phyloP scores from a whole-genome alignment of 2,888 invertebrate species.

The Diarsia brunnea region DNA sequence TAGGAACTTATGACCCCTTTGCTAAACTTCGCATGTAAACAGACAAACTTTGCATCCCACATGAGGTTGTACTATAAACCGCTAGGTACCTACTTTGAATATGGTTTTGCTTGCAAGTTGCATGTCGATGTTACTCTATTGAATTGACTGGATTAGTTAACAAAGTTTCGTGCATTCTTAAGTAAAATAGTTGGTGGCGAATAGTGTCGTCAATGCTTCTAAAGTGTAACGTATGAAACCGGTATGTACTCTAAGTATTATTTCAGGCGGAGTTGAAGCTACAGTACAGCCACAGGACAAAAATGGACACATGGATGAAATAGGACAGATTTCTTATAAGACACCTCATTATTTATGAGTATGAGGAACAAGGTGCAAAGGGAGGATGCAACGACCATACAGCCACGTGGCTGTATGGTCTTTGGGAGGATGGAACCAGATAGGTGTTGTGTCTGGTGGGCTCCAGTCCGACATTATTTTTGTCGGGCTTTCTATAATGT shows the following conservation, averaged over 20 bases:
- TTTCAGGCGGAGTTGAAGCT: too few species aligned
- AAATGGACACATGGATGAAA: too few species aligned
- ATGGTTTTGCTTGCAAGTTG: conserved; percentile 1
- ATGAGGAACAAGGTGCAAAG: too few species aligned
- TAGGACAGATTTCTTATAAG: too few species aligned
- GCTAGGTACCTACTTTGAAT: background rate
- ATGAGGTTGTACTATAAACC: background rate
- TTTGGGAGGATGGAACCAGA: too few species aligned
- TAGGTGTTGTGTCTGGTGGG: too few species aligned
- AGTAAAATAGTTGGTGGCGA: background rate
- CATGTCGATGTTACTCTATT: background rate
- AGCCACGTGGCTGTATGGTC: too few species aligned
- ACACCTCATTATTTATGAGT: too few species aligned
- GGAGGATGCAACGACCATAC: too few species aligned
- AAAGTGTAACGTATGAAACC: background rate
- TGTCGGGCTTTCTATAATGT: background rate
- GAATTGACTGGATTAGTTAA: background rate
- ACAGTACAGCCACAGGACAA: too few species aligned
- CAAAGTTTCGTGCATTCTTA: background rate
- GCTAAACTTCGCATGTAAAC: conserved; percentile 21
- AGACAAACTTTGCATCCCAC: conserved; percentile 5
- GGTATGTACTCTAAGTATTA: too few species aligned
- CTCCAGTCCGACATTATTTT: too few species aligned
- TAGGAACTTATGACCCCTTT: conserved; percentile 27
- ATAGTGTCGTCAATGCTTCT: background rate